Evolutionary conservation across 2,888 invertebrate species (phyloP).

Genomic region (Acrocera orbiculus): DNA sequence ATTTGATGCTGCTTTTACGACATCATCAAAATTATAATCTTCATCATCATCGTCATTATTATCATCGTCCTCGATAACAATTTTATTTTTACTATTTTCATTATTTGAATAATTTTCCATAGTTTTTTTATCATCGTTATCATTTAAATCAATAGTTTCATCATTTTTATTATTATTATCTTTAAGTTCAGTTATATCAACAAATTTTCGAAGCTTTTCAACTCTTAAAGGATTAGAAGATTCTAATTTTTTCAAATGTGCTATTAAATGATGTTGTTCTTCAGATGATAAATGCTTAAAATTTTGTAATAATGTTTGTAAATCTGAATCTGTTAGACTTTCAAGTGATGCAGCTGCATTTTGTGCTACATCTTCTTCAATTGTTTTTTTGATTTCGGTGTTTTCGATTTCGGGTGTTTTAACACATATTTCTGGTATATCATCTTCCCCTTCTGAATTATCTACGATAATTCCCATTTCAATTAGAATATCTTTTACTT

Average conservation of each 20-base stretch:
- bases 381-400: too few species aligned
- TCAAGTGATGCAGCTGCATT: slow-evolving; percentile 41
- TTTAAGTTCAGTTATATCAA: slow-evolving; percentile 35
- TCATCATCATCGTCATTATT: slow-evolving; percentile 54
- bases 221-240: slow-evolving; percentile 59
- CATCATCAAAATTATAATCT: slow-evolving; percentile 70
- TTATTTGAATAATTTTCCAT: slow-evolving; percentile 15
- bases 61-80: slow-evolving; percentile 44
- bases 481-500: slow-evolving; percentile 14
- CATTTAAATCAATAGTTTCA: slow-evolving; percentile 17
- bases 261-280: slow-evolving; percentile 67
- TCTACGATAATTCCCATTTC: slow-evolving; percentile 18
- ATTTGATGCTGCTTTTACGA: slow-evolving; percentile 56
- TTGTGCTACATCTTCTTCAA: slow-evolving; percentile 14
- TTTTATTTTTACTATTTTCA: too few species aligned
- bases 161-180: slow-evolving; percentile 12
- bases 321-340: slow-evolving; percentile 58
- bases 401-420: neutral
- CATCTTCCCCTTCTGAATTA: slow-evolving; percentile 15
- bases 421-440: slow-evolving; percentile 1
- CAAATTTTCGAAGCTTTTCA: slow-evolving; percentile 56
- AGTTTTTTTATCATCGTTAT: neutral
- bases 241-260: slow-evolving; percentile 65
- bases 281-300: slow-evolving; percentile 63
- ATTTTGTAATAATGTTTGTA: slow-evolving; percentile 63